Evolutionary conservation across 2,888 invertebrate genomes (phyloP), one percentile per base, ranked within the genome.

Genomic region (Lampropteryx suffumata): DNA sequence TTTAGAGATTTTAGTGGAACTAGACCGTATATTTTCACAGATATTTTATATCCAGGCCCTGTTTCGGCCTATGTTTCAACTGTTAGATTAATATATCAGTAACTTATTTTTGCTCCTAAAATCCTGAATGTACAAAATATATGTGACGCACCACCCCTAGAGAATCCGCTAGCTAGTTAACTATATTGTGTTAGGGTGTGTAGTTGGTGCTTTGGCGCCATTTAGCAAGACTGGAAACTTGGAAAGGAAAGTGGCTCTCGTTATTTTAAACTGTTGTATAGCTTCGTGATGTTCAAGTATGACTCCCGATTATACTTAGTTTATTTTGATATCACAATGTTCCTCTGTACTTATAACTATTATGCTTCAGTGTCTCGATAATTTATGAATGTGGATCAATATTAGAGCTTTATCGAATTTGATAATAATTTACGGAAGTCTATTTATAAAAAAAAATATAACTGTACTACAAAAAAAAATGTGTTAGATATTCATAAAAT

Each of bases 391-490:
- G 88, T 86, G 88, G 89, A 90, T 79, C 90, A 90, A 90, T 86
- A 71, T 82, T 90, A 87, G 87, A 90, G 90, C 90, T 90, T 90
- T 90, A 90, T 89, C 86, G 82, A 88, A 87, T 89, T 90, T 89
- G 89, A 89, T 90, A 90, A 89, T 89, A 89, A 90, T 88, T 87
- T 88, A 89, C 71, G 82, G 76, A 81, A 73, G 74, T 75, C 82
- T 85, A 84, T 85, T 86, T 85, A 84, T 83, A 80, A 73, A 76
- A 75, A n/a, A 71, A 74, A 65, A 36, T 55, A 45, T 57, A 57
- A 56, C 45, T 58, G 64, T 69, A 68, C 66, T 71, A 65, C 63
- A 67, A 74, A 71, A 65, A 70, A 68, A 65, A 55, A 57, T 43
- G 61, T 61, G 65, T 54, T 72, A 73, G 69, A 62, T 71, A 76